Evolutionary conservation across 1,140 invertebrate species (phyloP), one percentile per base, ranked within the genome.

Genomic region (Sarcophaga peregrina): DNA sequence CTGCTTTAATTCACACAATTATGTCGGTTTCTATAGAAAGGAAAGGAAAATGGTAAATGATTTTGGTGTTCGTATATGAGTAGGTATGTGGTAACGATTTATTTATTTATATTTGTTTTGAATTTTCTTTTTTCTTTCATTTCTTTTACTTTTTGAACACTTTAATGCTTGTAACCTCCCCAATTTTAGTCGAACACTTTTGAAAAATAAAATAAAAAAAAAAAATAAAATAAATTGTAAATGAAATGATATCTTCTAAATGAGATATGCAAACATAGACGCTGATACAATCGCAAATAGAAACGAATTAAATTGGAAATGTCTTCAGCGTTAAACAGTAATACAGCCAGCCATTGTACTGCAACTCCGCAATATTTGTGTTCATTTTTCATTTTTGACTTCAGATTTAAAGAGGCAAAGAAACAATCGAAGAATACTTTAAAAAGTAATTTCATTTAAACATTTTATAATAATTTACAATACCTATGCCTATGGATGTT

Each of bases 21-120:
- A 17, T 62, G 3, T 17, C 15, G 17, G 58, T 62, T 13, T 62
- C 4, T 17, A 8, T 17, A 62, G 3, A 17, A 17, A 78, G 25
- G 48, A 20, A 25, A 72, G 15, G 37, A 4, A 72, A 25, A 17
- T 72, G 62, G 8, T 8, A 87, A 87, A 88, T 87, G 88, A 88
- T 88, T 87, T 87, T 88, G 88, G 84, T 88, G 86, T 85, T n/a
- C n/a, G n/a, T n/a, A n/a, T 88, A 37, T 37, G 4, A 37, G 1
- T 37, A n/a, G 87, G 87, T 87, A 86, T 87, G 88, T 85, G 87
- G 87, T 87, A 88, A 86, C 86, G 50, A 88, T 88, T 88, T 86
- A 86, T 88, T 85, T 85, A 83, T 82, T 82, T 83, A 75, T 47
- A 82, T 78, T 45, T 74, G 62, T 25, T 15, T 58, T n/a, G n/a